Evolutionary conservation across 1,140 invertebrate species (phyloP).

Genomic region (Dreissena rostriformis): DNA sequence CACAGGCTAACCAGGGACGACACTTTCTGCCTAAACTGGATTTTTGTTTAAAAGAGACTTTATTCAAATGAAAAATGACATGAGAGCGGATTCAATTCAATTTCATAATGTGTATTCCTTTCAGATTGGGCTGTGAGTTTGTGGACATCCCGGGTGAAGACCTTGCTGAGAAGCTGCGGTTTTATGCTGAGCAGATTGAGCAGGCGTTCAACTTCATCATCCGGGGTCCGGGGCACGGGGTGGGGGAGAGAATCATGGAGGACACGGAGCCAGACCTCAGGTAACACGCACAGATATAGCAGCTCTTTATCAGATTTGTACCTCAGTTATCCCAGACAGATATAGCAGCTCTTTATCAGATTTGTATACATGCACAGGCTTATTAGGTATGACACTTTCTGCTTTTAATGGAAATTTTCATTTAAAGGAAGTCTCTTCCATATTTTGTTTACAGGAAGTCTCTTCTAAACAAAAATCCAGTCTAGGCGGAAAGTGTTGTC

Average conservation of each 20-base stretch:
- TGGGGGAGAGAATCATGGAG: slow-evolving; percentile 85
- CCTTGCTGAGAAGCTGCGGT: slow-evolving; percentile 80
- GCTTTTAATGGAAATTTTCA: too few relatives aligned
- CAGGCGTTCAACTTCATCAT: slow-evolving; percentile 85
- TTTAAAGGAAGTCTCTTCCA: too few relatives aligned
- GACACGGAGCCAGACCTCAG: slow-evolving; percentile 93
- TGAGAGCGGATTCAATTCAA: neutral
- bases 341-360: neutral
- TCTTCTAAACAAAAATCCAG: too few relatives aligned
- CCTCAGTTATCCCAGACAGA: neutral
- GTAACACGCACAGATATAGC: too few relatives aligned
- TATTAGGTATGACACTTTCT: too few relatives aligned
- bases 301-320: neutral
- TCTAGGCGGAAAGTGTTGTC: too few relatives aligned
- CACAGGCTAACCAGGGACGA: too few relatives aligned
- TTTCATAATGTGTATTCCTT: slow-evolving; percentile 58
- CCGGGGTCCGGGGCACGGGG: slow-evolving; percentile 50
- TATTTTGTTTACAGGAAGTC: too few relatives aligned
- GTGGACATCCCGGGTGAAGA: slow-evolving; percentile 90
- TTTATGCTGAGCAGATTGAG: slow-evolving; percentile 85
- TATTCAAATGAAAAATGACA: too few relatives aligned
- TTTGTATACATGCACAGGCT: neutral
- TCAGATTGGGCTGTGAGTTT: slow-evolving; percentile 92
- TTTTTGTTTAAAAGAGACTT: too few relatives aligned
- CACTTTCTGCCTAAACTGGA: too few relatives aligned